Evolutionary conservation across 2,113 vertebrate species (phyloP), one percentile per base, ranked within the genome.

Genomic region (Neogale vison): DNA sequence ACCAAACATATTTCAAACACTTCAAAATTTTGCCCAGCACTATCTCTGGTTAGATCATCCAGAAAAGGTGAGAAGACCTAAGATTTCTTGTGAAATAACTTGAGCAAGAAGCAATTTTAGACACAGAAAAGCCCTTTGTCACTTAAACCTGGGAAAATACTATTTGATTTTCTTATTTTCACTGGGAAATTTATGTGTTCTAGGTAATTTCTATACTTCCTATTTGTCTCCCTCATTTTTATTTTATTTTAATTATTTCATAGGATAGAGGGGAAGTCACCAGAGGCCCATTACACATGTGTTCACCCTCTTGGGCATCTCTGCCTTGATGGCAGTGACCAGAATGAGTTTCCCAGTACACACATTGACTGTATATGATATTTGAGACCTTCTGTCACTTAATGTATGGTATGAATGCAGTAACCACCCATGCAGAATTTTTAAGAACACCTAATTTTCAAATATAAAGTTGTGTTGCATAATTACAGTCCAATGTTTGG

Each of bases 161-260:
- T 87, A n/a, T 63, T 77, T 93, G 71, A 26, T 86, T 90, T 87
- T 86, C 69, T n/a, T 90, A 8, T 76, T 84, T 95, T 95, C 55
- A 82, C 80, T 86, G 34, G 50, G 34, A 95, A 57, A 90, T 81
- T 36, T 61, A 20, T 82, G 39, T 90, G 34, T 82, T 85, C 86
- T 86, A 12, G 47, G 50, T 82, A 39, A 74, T 82, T 63, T 95
- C 31, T 77, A 20, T 77, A 83, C 52, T 55, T 84, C 4, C 47
- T 93, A 89, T 71, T 81, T 69, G 23, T 76, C 71, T 55, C 21
- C 18, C 23, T 59, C 21, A 36, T 34, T 87, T 77, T 81, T 17
- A 18, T 69, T 80, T 57, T 36, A 72, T 72, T 59, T 61, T 76
- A 42, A 72, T 55, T 79, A 76, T 90, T 81, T 93, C 34, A 52